These are phyloP conservation scores for Trachelus iudaicus DNA, from an alignment of 2,888 invertebrate species.

Conservation along the genomic window DNA sequence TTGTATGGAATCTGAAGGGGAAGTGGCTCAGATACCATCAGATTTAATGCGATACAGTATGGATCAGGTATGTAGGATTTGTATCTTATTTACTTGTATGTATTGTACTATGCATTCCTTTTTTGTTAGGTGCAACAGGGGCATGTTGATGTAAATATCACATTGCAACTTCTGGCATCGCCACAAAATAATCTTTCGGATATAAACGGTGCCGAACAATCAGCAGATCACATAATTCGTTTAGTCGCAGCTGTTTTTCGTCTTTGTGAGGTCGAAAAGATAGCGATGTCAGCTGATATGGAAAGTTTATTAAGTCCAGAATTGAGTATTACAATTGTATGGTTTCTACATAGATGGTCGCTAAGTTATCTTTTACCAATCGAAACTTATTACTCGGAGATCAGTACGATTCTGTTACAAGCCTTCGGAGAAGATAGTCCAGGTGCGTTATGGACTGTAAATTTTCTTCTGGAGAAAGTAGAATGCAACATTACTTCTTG, in stretches of 20 bases:
- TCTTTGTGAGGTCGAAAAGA: slow-evolving; percentile 80
- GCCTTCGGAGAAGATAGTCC: slow-evolving; percentile 77
- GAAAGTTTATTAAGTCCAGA: slow-evolving; percentile 80
- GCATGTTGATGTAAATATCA: slow-evolving; percentile 64
- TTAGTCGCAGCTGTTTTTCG: slow-evolving; percentile 78
- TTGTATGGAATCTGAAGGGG: slow-evolving; percentile 76
- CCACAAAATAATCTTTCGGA: slow-evolving; percentile 61
- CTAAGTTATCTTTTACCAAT: slow-evolving; percentile 74
- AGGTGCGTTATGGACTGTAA: slow-evolving; percentile 72
- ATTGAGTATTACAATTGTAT: slow-evolving; percentile 79
- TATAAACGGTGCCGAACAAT: slow-evolving; percentile 46
- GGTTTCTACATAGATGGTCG: slow-evolving; percentile 84
- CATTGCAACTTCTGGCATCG: slow-evolving; percentile 67
- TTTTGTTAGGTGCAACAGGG: slow-evolving; percentile 42
- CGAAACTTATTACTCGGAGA: slow-evolving; percentile 66
- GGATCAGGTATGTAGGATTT: slow-evolving; percentile 61
- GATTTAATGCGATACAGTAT: slow-evolving; percentile 75
- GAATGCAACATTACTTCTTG: slow-evolving; percentile 73
- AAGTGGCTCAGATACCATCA: slow-evolving; percentile 74
- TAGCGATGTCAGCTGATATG: slow-evolving; percentile 77
- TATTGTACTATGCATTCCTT: background rate
- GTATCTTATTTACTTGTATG: slow-evolving; percentile 5
- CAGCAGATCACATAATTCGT: slow-evolving; percentile 66
- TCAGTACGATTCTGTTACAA: slow-evolving; percentile 72
- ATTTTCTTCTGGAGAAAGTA: slow-evolving; percentile 75